phyloP scores from a whole-genome alignment of 2,888 invertebrate genomes.

The Cerastoderma edule region DNA sequence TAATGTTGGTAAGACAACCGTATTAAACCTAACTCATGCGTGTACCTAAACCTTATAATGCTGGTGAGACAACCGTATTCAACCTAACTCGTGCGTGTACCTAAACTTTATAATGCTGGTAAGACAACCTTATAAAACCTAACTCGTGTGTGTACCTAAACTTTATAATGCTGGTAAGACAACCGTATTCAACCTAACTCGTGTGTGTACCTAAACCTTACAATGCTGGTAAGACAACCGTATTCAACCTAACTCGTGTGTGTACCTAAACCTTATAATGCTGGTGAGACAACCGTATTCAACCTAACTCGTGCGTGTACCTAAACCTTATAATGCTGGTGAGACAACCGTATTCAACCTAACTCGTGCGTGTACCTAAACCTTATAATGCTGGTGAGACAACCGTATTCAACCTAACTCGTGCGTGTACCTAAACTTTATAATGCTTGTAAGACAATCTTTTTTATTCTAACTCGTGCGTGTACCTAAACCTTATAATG shows the following conservation, averaged over 20 bases:
- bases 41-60: neutral
- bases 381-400: no score
- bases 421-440: conserved; percentile 40
- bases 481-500: neutral
- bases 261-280: neutral
- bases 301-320: neutral
- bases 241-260: neutral
- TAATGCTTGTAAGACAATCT: conserved; percentile 32
- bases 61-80: neutral
- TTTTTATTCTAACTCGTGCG: neutral
- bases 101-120: neutral
- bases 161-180: no score
- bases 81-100: neutral
- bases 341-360: neutral
- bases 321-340: neutral
- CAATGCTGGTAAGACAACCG: conserved; percentile 30
- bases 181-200: no score
- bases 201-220: conserved; percentile 40
- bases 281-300: neutral
- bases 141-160: neutral
- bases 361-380: neutral
- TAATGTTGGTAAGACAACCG: conserved; percentile 30
- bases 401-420: no score
- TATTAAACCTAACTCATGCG: neutral
- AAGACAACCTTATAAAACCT: neutral